Evolutionary conservation across 2,113 vertebrate species (phyloP).

Genomic region (Microcebus griseorufus): DNA sequence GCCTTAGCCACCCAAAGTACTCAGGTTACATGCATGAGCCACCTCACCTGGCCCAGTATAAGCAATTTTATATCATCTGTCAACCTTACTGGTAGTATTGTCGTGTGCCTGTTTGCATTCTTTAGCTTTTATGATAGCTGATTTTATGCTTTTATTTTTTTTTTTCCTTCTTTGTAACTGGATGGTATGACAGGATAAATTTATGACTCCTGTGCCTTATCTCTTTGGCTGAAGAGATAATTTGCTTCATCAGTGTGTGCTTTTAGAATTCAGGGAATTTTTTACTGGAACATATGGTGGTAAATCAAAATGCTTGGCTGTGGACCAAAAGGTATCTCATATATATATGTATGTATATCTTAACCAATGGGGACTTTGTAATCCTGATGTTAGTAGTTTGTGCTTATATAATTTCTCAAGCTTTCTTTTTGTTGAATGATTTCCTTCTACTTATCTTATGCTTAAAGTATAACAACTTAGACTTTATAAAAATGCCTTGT

Average conservation of each 20-base stretch:
- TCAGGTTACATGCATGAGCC: too few relatives aligned
- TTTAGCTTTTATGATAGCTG: neutral
- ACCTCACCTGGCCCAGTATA: too few relatives aligned
- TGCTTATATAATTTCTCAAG: neutral
- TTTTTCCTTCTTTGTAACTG: neutral
- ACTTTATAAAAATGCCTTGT: neutral
- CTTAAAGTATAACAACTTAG: neutral
- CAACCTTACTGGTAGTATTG: neutral
- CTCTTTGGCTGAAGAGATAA: neutral
- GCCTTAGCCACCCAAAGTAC: too few relatives aligned
- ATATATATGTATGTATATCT: neutral
- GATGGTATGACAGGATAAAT: neutral
- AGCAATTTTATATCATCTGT: neutral
- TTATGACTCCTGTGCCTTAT: neutral
- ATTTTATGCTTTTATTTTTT: neutral
- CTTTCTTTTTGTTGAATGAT: slow-evolving; percentile 26
- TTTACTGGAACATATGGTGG: neutral
- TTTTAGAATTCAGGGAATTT: slow-evolving; percentile 11
- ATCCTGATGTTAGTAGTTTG: neutral
- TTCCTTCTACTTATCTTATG: neutral
- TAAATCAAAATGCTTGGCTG: slow-evolving; percentile 21
- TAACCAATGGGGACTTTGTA: neutral
- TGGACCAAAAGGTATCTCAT: neutral
- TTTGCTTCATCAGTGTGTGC: neutral
- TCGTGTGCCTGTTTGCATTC: neutral